Percentiles rank a stretch among this genome's conserved stretches.
Evolutionary conservation across 2,888 invertebrate genomes (phyloP).

Genomic region (Biston stratarius): DNA sequence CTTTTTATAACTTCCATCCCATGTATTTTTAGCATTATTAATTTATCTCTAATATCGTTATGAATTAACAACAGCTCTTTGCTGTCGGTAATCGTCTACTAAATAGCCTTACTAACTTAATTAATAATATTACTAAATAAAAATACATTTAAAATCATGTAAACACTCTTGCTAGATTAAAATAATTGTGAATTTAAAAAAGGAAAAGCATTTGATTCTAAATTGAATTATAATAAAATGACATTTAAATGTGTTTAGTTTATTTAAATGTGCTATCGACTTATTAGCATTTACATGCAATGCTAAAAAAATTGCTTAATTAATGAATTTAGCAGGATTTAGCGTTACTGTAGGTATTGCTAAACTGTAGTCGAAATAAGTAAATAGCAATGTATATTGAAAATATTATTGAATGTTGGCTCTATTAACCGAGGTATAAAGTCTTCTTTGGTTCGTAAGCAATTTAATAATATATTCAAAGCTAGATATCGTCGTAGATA

Average conservation of each 20-base stretch:
- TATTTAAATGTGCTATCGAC: constrained; percentile 40
- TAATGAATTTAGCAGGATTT: constrained; percentile 4
- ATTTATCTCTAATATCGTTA: constrained; percentile 59
- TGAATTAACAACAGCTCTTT: constrained; percentile 55
- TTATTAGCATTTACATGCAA: constrained; percentile 19
- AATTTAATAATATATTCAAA: constrained; percentile 42
- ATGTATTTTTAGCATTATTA: neutral
- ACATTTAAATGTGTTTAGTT: constrained; percentile 76
- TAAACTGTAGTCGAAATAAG: constrained; percentile 15
- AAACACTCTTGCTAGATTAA: constrained; percentile 78
- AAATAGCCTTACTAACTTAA: constrained; percentile 85
- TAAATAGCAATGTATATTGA: constrained; percentile 24
- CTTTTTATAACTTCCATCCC: neutral
- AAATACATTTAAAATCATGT: constrained; percentile 69
- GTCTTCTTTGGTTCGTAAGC: constrained; percentile 23
- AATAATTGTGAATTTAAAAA: constrained; percentile 78
- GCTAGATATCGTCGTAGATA: constrained; percentile 28
- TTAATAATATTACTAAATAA: constrained; percentile 71
- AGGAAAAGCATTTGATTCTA: constrained; percentile 84
- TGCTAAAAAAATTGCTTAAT: constrained; percentile 12
- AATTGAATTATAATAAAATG: constrained; percentile 84
- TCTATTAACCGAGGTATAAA: constrained; percentile 33
- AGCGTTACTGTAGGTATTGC: constrained; percentile 17
- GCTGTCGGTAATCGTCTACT: constrained; percentile 73
- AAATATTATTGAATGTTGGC: constrained; percentile 43